Evolutionary conservation across 2,113 vertebrate genomes (phyloP).

Genomic region (Calidris pugnax): DNA sequence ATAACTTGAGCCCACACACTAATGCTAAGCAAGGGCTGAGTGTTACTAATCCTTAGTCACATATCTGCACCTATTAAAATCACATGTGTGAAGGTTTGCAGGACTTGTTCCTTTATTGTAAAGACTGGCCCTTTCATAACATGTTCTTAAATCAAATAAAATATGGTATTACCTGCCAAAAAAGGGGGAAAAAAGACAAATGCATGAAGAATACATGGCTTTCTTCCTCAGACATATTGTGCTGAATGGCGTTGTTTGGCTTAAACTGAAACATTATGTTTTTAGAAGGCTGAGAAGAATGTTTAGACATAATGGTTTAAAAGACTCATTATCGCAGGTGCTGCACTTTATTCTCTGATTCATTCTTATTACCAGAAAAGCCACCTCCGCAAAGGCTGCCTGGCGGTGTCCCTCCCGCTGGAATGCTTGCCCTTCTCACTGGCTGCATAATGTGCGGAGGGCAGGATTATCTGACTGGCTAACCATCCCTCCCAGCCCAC

Average conservation of each 20-base stretch:
- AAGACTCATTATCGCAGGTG: conserved; percentile 14
- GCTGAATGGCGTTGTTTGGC: neutral
- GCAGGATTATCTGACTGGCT: conserved; percentile 29
- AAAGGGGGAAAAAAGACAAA: neutral
- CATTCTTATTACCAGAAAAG: neutral
- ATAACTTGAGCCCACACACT: conserved; percentile 13
- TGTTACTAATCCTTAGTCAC: conserved; percentile 51
- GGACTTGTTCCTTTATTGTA: neutral
- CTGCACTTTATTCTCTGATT: neutral
- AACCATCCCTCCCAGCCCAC: neutral
- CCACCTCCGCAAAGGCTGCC: conserved; percentile 24
- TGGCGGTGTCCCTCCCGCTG: conserved; percentile 4
- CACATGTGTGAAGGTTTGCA: conserved; percentile 21
- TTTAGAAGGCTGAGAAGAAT: neutral
- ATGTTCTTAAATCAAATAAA: neutral
- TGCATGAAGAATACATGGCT: neutral
- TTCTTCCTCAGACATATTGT: conserved; percentile 9
- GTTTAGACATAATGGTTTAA: conserved; percentile 13
- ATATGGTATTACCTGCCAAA: neutral
- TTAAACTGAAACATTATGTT: neutral
- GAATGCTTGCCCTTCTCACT: conserved; percentile 53
- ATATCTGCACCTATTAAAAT: conserved; percentile 55
- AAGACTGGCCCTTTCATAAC: neutral
- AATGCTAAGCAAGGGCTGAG: conserved; percentile 39
- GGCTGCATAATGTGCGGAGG: conserved; percentile 53